Conservation (phyloP, 1,140 invertebrate species). For the Apis laboriosa region DNA sequence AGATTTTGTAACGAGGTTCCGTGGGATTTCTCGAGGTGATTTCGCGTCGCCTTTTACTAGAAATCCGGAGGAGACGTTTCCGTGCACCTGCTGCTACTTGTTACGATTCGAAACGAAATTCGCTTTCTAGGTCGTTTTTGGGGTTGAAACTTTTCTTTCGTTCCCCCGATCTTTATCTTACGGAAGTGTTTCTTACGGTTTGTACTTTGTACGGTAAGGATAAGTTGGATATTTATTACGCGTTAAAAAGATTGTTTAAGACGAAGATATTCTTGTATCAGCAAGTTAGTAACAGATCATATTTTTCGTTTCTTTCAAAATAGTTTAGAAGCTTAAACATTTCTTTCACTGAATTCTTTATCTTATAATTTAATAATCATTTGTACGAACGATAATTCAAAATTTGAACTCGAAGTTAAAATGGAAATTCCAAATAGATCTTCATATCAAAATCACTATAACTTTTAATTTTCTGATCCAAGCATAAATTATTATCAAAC, state of each 20-base stretch:
- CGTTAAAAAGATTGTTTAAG: not conserved
- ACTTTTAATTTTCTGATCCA: not conserved
- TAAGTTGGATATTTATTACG: not conserved
- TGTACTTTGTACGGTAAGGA: not conserved
- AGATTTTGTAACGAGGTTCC: slow-evolving; percentile 68
- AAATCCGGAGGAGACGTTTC: slow-evolving; percentile 25
- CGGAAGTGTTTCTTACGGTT: not conserved
- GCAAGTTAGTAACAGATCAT: no score
- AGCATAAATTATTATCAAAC: not conserved
- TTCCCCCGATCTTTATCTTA: accelerated
- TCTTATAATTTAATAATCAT: no score
- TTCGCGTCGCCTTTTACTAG: slow-evolving; percentile 1
- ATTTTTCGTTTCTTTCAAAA: no score
- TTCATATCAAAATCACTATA: not conserved
- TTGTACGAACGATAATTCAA: no score
- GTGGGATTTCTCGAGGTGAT: slow-evolving; percentile 42
- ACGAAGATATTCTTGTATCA: no score
- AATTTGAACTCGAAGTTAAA: no score
- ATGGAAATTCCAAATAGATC: no score
- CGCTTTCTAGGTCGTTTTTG: not conserved
- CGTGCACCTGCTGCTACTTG: slow-evolving; percentile 38
- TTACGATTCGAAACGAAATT: not conserved
- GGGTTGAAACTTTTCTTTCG: not conserved
- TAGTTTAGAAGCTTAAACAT: no score
- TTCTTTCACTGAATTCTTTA: no score